These are phyloP conservation scores for Helicolenus hilgendorfi DNA, from an alignment of 2,797 vertebrate species.

Conservation along the genomic window DNA sequence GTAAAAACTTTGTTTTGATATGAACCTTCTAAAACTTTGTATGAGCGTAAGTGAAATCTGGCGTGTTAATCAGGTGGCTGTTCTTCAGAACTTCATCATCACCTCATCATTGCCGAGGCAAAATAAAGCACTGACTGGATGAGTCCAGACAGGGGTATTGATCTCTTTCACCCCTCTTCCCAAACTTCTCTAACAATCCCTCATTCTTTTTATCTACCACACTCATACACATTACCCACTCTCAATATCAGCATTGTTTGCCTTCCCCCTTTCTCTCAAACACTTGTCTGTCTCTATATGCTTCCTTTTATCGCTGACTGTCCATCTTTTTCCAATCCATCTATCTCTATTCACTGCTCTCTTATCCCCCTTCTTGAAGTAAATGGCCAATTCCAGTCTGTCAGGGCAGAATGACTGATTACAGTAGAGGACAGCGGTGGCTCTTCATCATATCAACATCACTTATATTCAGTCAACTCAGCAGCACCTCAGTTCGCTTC, in stretches of 20 bases:
- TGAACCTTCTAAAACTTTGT: background rate
- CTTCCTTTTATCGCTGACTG: slow-evolving; percentile 16
- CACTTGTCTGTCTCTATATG: background rate
- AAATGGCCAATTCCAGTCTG: slow-evolving; percentile 34
- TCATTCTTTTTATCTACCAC: background rate
- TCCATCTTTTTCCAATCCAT: slow-evolving; percentile 11
- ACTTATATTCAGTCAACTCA: slow-evolving; percentile 45
- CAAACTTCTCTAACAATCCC: background rate
- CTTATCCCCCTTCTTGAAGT: slow-evolving; percentile 4
- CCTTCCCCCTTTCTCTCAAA: background rate
- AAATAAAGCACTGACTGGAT: slow-evolving; percentile 5
- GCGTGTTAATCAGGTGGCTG: background rate
- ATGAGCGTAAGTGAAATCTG: background rate
- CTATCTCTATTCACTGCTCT: slow-evolving; percentile 24
- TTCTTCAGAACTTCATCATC: background rate
- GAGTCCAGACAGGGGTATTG: background rate
- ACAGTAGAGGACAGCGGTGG: slow-evolving; percentile 49
- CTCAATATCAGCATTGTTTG: background rate
- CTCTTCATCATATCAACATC: slow-evolving; percentile 53
- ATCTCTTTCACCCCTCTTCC: background rate
- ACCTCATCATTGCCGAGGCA: background rate
- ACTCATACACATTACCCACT: background rate
- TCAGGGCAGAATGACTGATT: slow-evolving; percentile 68
- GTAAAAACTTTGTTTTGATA: background rate
- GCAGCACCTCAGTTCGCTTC: slow-evolving; percentile 8